These are phyloP conservation scores for Elephas maximus DNA, from an alignment of 2,113 vertebrate genomes.

Conservation along the genomic window DNA sequence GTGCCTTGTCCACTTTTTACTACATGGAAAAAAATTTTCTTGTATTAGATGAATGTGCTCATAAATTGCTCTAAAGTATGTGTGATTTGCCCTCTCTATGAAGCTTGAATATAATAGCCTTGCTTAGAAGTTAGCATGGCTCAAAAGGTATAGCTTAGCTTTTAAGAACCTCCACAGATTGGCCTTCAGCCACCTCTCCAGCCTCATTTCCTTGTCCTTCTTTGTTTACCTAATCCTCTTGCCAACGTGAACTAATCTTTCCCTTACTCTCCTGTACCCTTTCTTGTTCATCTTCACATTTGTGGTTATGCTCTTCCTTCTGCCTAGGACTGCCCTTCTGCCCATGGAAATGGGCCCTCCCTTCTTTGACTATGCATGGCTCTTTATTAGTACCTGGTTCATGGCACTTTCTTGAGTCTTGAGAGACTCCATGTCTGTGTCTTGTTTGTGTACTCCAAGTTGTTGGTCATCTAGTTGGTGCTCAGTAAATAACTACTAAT, in stretches of 20 bases:
- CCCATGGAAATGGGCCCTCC: neutral
- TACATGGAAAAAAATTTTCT: neutral
- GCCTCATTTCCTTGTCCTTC: constrained; percentile 24
- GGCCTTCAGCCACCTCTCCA: neutral
- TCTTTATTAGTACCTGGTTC: neutral
- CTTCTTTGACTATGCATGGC: neutral
- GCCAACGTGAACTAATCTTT: neutral
- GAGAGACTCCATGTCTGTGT: neutral
- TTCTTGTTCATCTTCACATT: neutral
- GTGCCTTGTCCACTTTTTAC: neutral
- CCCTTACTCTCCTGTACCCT: neutral
- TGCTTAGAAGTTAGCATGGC: neutral
- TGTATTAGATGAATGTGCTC: neutral
- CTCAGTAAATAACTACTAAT: neutral
- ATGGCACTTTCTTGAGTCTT: neutral
- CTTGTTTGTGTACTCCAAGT: neutral
- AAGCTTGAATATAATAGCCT: constrained; percentile 1
- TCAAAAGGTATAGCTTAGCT: neutral
- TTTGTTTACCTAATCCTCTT: constrained; percentile 3
- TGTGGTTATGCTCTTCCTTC: neutral
- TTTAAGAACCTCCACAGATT: neutral
- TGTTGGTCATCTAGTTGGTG: constrained; percentile 39
- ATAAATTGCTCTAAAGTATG: neutral
- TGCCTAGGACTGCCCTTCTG: neutral
- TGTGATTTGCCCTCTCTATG: neutral